Evolutionary conservation across 2,797 vertebrate species (phyloP).

Genomic region (Neoniphon sammara): DNA sequence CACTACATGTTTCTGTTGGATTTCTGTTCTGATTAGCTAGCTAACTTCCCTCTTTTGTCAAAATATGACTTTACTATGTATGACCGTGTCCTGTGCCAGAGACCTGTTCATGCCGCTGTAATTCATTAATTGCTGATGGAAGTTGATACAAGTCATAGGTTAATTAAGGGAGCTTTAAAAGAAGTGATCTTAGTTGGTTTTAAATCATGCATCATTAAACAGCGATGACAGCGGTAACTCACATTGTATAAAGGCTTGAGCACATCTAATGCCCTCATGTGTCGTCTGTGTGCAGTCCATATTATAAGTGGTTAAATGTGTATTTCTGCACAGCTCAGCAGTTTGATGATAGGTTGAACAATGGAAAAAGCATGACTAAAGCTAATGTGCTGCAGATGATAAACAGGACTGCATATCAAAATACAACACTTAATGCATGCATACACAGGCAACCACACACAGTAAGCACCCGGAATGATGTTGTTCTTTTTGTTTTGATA

Average conservation of each 20-base stretch:
- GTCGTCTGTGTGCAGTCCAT: constrained; percentile 13
- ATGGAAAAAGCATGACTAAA: not conserved
- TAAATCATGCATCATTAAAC: not conserved
- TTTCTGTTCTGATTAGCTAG: constrained; percentile 4
- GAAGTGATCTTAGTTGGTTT: not conserved
- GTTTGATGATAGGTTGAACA: constrained; percentile 20
- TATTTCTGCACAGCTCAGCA: constrained; percentile 18
- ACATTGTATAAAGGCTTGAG: not conserved
- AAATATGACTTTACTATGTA: not conserved
- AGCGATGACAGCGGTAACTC: constrained; percentile 3
- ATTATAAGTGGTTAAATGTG: constrained; percentile 31
- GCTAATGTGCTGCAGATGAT: not conserved
- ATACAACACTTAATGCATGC: not conserved
- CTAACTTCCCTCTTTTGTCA: not conserved
- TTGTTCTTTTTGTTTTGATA: constrained; percentile 24
- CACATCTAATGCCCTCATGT: constrained; percentile 14
- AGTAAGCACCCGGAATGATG: not conserved
- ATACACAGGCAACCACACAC: not conserved
- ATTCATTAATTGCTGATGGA: not conserved
- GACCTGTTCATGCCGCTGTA: not conserved
- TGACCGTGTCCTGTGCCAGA: not conserved
- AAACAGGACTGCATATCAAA: not conserved
- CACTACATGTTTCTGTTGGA: constrained; percentile 18
- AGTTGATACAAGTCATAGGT: not conserved
- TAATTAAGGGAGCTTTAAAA: not conserved